Base-by-base conservation (phyloP, 2,113 vertebrate species). In the Paramisgurnus dabryanus region DNA sequence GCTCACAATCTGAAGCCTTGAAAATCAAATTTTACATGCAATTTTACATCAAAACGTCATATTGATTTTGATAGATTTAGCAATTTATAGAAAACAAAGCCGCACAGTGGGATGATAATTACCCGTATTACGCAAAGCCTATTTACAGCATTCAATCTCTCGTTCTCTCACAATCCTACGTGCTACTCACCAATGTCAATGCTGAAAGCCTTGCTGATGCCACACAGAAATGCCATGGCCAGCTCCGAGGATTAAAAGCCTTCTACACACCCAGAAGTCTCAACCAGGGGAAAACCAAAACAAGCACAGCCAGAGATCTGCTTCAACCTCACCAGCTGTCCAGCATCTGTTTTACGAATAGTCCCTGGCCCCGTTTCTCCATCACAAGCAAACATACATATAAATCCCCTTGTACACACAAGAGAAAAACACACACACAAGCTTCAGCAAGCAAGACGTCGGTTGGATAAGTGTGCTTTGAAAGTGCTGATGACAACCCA, bases 221-320 rank as follows among this genome's bases (percentile, higher is more conserved):
- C 82, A 45, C 80, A 86, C 34, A 85, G 78, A 70, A 86, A 85
- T 5, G 73, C 82, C 85, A 88, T 85, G 49, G 57, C 63, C 39
- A 39, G 43, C 17, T 17, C 47, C 12, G 43, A 15, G 17, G 76
- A 34, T 34, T 15, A 41, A 45, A 47, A 27, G 13, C 7, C 4
- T 8, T 39, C 50, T 57, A 57, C 22, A 72, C 63, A 47, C 69
- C 50, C 12, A 9, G 45, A 47, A 27, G 63, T 68, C 45, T 41
- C 74, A 13, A 34, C 34, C 40, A 34, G 15, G 0, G 41, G 18
- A 47, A 53, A 4, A 4, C 9, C 13, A 47, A 72, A 17, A 17
- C 53, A 13, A 18, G 22, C 22, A n/a, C 11, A 1, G 50, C 17
- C 64, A 41, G 77, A 65, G 47, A 17, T 11, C 55, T 60, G 40